These are phyloP conservation scores for Ceramica pisi DNA, from an alignment of 2,888 invertebrate species.

Conservation along the genomic window DNA sequence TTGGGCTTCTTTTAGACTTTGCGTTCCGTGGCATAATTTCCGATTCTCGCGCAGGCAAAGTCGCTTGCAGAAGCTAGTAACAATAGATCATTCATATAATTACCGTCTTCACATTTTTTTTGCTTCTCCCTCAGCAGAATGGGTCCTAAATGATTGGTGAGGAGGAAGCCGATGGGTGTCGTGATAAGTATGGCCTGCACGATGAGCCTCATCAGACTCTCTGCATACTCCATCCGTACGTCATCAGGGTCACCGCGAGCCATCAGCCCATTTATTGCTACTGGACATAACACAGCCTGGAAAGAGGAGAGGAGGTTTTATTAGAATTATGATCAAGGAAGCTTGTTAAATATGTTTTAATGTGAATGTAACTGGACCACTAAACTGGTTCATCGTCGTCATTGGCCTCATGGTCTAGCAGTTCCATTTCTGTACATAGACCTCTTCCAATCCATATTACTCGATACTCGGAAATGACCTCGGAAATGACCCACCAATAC, in stretches of 20 bases:
- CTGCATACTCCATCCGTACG: conserved; percentile 76
- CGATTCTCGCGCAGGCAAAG: too few relatives aligned
- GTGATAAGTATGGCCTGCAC: conserved; percentile 84
- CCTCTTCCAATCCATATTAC: neutral
- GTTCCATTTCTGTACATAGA: neutral
- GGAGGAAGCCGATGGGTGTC: conserved; percentile 83
- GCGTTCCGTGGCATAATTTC: too few relatives aligned
- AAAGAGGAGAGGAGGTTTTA: conserved; percentile 53
- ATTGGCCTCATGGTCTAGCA: neutral
- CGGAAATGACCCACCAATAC: neutral
- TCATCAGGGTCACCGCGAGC: conserved; percentile 63
- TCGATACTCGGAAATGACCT: neutral
- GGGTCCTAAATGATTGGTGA: conserved; percentile 81
- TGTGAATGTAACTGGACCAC: neutral
- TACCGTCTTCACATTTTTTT: conserved; percentile 69
- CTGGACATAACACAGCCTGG: conserved; percentile 91
- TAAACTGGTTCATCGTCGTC: neutral
- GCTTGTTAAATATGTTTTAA: neutral
- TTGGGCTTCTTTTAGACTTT: too few relatives aligned
- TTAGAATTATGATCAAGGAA: neutral
- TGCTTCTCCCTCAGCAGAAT: conserved; percentile 73
- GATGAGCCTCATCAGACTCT: conserved; percentile 77
- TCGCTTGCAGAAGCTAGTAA: too few relatives aligned
- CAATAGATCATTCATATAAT: neutral
- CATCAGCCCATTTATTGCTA: conserved; percentile 87